Conservation (phyloP, 2,113 vertebrate species). For the Gallinago media region DNA sequence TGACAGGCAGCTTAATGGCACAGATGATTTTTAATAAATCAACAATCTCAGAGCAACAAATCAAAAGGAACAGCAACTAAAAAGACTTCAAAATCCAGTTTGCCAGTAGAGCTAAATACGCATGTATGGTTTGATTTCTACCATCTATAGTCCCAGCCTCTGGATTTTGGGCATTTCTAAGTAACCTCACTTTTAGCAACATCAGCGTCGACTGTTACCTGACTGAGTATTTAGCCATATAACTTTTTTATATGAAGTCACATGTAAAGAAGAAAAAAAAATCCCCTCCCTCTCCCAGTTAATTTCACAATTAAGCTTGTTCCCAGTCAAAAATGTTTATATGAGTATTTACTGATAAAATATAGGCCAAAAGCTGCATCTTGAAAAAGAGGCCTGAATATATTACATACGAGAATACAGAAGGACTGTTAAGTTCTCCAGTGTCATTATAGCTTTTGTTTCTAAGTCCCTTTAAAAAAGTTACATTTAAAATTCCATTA, state of each 20-base stretch:
- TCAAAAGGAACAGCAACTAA: neutral
- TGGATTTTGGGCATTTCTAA: neutral
- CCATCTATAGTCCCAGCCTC: neutral
- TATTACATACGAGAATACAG: neutral
- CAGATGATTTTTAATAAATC: constrained; percentile 37
- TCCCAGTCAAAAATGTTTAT: neutral
- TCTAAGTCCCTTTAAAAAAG: neutral
- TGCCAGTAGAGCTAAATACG: neutral
- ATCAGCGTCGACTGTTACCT: neutral
- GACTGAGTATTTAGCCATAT: neutral
- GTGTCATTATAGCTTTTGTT: neutral
- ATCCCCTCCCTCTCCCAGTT: neutral
- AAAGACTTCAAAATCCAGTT: neutral
- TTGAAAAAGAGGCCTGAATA: neutral
- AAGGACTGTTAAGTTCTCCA: neutral
- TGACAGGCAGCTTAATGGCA: constrained; percentile 14
- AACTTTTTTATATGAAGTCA: neutral
- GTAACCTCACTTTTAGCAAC: neutral
- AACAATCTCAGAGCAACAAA: constrained; percentile 12
- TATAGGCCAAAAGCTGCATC: neutral
- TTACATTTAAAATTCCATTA: neutral
- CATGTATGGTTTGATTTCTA: neutral
- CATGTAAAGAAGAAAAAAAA: neutral
- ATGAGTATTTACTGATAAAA: neutral
- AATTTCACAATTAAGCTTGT: neutral